phyloP scores from a whole-genome alignment of 2,113 vertebrate species.

The Nothoprocta perdicaria region DNA sequence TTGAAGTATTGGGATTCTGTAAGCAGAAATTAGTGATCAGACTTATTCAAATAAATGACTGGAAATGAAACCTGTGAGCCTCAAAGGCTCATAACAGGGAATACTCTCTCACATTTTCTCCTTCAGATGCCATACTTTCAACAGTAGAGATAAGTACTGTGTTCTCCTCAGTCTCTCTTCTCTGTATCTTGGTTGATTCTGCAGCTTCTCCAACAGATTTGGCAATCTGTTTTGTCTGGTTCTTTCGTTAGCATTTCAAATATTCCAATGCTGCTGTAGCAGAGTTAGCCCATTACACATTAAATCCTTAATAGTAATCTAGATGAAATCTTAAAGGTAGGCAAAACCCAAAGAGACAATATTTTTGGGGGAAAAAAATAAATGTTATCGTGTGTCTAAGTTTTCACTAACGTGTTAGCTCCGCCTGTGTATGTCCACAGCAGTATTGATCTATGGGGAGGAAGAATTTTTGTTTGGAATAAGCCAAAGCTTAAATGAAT shows the following conservation, averaged over 20 bases:
- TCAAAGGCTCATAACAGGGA: neutral
- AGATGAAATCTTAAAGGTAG: neutral
- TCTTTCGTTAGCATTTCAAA: conserved; percentile 40
- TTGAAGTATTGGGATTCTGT: neutral
- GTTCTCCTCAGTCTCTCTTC: neutral
- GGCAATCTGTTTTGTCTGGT: conserved; percentile 29
- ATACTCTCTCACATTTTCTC: neutral
- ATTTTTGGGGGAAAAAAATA: accelerated
- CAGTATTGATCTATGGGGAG: accelerated
- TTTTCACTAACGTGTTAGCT: neutral
- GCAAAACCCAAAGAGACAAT: neutral
- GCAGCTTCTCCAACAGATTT: neutral
- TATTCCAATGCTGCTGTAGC: neutral
- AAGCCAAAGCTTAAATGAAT: accelerated
- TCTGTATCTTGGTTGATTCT: conserved; percentile 1
- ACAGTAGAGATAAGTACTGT: neutral
- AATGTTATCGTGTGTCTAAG: neutral
- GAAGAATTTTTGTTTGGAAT: neutral
- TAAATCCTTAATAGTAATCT: neutral
- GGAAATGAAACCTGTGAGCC: neutral
- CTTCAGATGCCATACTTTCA: accelerated
- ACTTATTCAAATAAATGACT: neutral
- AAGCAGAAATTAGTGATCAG: neutral
- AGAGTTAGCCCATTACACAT: neutral
- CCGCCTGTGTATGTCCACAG: neutral